phyloP scores from a whole-genome alignment of 2,888 invertebrate species.

The Machimus rusticus region DNA sequence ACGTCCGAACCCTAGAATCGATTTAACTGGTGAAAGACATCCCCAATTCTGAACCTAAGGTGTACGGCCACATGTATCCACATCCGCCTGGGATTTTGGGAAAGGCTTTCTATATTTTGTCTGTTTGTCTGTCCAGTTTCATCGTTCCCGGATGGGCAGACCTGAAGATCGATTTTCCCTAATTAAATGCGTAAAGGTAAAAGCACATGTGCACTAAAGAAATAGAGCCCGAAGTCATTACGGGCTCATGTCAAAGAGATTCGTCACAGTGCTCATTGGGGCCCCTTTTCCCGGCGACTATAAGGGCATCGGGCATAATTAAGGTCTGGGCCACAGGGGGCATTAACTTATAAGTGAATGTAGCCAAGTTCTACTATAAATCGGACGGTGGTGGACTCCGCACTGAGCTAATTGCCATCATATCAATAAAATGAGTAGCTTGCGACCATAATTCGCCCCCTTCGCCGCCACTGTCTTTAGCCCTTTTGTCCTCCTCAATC shows the following conservation, averaged over 20 bases:
- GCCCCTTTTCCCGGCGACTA: neutral
- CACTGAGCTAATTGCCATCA: conserved; percentile 9
- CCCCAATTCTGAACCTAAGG: neutral
- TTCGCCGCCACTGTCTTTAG: neutral
- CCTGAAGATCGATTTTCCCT: neutral
- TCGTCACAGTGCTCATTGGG: neutral
- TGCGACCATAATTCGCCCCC: neutral
- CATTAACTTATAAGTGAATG: conserved; percentile 11
- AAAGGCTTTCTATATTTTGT: neutral
- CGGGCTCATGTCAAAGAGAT: conserved; percentile 12
- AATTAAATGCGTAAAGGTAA: conserved; percentile 6
- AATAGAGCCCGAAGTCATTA: neutral
- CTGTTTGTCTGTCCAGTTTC: neutral
- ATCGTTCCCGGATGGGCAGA: neutral
- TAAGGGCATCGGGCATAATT: neutral
- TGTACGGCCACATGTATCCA: neutral
- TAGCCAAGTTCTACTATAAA: neutral
- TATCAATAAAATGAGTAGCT: neutral
- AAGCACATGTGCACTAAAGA: neutral
- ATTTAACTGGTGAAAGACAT: neutral
- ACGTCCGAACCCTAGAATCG: neutral
- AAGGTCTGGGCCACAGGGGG: neutral
- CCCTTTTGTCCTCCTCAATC: conserved; percentile 30
- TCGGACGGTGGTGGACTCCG: neutral
- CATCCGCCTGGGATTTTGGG: neutral